Evolutionary conservation across 2,797 vertebrate genomes (phyloP), one percentile per base, ranked within the genome.

Genomic region (Mormyrops attenuatus): DNA sequence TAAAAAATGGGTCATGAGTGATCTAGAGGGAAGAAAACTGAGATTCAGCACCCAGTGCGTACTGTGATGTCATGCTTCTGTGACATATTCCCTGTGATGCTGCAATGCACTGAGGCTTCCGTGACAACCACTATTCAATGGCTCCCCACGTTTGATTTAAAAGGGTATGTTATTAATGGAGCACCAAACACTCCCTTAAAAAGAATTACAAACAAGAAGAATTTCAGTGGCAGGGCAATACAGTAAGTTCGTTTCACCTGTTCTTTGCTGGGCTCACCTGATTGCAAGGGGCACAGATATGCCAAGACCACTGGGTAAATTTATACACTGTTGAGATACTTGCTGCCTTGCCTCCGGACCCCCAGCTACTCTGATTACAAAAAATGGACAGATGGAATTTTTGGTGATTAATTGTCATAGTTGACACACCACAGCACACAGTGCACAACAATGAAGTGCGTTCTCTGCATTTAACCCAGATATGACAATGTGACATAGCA

Each of bases 11-110:
- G 89, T 88, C 63, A 60, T 6, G 38, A 15, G 8, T n/a, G 38
- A 73, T 89, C 90, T 88, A 91, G 91, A 91, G 89, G 88, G 87
- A 84, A 44, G 90, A 88, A 91, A 80, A 89, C 89, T 84, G 34
- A 89, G 89, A 92, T 87, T 92, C 92, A 89, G 34, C 94, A 92
- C 92, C 90, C 92, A 90, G 91, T 93, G 91, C 84, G 89, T 94
- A 90, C 44, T 38, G 86, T 91, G 0, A 38, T 91, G 91, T 92
- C 90, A 80, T 89, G 69, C n/a, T 60, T 34, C 63, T 34, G 63
- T 69, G 34, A 34, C 26, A 34, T 2, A 69, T 30, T 69, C 63
- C 30, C 63, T 66, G 34, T 44, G 53, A 60, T 38, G 3, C 50
- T 87, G 3, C 22, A 38, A 55, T 87, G 30, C 26, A 44, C 73